These are phyloP conservation scores for Gymnosoma rotundatum DNA, from an alignment of 2,888 invertebrate genomes.

Conservation along the genomic window DNA sequence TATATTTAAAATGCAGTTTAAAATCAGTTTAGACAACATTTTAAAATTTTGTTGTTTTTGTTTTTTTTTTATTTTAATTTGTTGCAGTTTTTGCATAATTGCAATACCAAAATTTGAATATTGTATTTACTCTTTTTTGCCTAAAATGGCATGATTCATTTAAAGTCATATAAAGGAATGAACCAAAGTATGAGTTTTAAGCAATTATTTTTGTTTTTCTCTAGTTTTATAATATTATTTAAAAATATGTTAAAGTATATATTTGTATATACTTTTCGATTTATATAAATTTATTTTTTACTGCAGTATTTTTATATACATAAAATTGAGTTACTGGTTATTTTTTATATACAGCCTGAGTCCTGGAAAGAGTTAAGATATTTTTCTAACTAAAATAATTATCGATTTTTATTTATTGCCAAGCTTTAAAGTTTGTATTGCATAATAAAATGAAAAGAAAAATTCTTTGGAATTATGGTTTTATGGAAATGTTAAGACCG, in stretches of 20 bases:
- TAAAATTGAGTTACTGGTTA: neutral
- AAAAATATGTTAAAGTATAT: conserved; percentile 19
- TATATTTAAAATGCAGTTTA: conserved; percentile 41
- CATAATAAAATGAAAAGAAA: too few species aligned
- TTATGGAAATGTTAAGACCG: too few species aligned
- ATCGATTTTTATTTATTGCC: too few species aligned
- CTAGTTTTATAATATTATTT: neutral
- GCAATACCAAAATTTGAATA: conserved; percentile 47
- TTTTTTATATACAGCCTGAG: neutral
- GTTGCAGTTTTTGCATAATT: conserved; percentile 31
- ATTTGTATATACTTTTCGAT: too few species aligned
- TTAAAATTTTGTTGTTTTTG: conserved; percentile 37
- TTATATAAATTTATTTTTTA: neutral
- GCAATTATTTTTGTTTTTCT: conserved; percentile 26
- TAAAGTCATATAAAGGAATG: conserved; percentile 43
- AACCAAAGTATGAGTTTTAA: conserved; percentile 48
- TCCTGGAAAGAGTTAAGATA: too few species aligned
- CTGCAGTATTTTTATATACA: conserved; percentile 25
- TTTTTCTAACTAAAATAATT: too few species aligned
- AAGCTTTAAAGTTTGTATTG: too few species aligned
- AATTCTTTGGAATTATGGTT: too few species aligned
- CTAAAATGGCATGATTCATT: conserved; percentile 20
- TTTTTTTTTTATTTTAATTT: neutral
- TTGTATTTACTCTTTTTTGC: neutral
- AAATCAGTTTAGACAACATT: conserved; percentile 63